phyloP scores from a whole-genome alignment of 2,888 invertebrate species.

The Bugula neritina region DNA sequence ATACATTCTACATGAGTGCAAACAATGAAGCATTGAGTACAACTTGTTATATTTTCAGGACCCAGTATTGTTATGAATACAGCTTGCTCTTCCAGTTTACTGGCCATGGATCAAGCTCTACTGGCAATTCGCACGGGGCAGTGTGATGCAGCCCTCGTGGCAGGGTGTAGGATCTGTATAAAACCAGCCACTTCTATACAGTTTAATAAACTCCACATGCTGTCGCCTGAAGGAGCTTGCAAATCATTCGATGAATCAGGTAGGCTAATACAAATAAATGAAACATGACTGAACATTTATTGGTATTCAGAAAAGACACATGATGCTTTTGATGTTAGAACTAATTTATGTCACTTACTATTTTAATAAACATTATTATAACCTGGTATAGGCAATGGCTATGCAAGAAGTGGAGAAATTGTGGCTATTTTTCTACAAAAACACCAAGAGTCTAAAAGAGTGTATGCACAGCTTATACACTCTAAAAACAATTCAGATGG shows the following conservation, averaged over 20 bases:
- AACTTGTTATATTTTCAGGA: slow-evolving; percentile 55
- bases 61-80: slow-evolving; percentile 94
- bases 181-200: slow-evolving; percentile 87
- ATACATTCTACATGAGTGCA: no score
- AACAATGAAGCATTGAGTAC: no score
- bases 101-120: slow-evolving; percentile 73
- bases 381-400: slow-evolving; percentile 65
- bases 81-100: slow-evolving; percentile 90
- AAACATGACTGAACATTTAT: no score
- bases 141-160: slow-evolving; percentile 93
- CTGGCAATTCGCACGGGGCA: slow-evolving; percentile 61
- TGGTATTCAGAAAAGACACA: no score
- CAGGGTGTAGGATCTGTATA: slow-evolving; percentile 79
- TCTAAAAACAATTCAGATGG: slow-evolving; percentile 90
- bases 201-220: slow-evolving; percentile 88
- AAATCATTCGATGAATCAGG: slow-evolving; percentile 87
- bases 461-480: slow-evolving; percentile 80
- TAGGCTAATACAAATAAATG: no score
- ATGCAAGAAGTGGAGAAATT: slow-evolving; percentile 83
- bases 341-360: no score
- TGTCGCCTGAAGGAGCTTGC: slow-evolving; percentile 82
- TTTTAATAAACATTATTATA: no score
- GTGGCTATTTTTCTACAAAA: slow-evolving; percentile 77
- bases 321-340: no score
- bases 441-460: slow-evolving; percentile 67